Evolutionary conservation across 64 coral and sea anemone genomes (phyloP).

Genomic region (Montipora sp.): DNA sequence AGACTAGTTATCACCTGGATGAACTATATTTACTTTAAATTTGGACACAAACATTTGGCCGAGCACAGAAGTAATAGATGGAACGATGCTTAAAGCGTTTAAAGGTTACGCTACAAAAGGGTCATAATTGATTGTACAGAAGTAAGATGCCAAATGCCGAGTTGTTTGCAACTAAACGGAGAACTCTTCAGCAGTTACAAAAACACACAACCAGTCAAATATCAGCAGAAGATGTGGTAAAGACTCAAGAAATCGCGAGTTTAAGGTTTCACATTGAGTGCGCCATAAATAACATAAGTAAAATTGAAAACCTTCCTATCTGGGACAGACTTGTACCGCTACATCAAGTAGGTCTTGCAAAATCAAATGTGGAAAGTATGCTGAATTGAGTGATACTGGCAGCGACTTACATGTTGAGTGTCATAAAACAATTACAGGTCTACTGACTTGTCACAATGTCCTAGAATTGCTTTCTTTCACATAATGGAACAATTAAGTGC

Average conservation of each 20-base stretch:
- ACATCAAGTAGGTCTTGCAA: background rate
- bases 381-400: too few species aligned
- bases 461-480: too few species aligned
- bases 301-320: slow-evolving; percentile 35
- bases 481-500: too few species aligned
- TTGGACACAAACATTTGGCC: slow-evolving; percentile 46
- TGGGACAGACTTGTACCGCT: slow-evolving; percentile 7
- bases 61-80: background rate
- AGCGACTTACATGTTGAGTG: background rate
- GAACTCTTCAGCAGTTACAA: background rate
- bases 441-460: too few species aligned
- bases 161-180: slow-evolving; percentile 12
- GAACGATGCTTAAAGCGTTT: slow-evolving; percentile 9
- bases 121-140: slow-evolving; percentile 36
- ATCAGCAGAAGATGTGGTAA: slow-evolving; percentile 2
- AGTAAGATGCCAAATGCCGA: slow-evolving; percentile 32
- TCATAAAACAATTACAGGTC: background rate
- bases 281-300: slow-evolving; percentile 1
- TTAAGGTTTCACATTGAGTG: slow-evolving; percentile 1
- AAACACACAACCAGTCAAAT: slow-evolving; percentile 29
- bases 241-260: slow-evolving; percentile 15
- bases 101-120: background rate
- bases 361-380: slow-evolving; percentile 24
- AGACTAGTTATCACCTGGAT: slow-evolving; percentile 8
- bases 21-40: slow-evolving; percentile 25